Conservation (phyloP, 2,888 invertebrate species). For the Brenthis hecate region DNA sequence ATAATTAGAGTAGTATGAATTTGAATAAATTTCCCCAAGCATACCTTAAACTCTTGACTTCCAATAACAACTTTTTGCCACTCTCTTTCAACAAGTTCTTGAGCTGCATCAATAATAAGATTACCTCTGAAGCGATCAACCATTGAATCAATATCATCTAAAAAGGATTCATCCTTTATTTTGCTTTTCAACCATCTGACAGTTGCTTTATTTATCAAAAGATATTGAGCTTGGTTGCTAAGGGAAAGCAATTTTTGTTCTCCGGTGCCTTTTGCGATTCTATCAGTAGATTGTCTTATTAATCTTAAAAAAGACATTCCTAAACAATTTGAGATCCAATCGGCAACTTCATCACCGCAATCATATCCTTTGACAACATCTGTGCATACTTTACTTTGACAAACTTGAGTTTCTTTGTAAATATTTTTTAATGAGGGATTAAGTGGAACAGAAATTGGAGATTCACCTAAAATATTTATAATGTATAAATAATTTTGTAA, state of each 20-base stretch:
- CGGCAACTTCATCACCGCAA: constrained; percentile 90
- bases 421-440: constrained; percentile 51
- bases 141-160: constrained; percentile 82
- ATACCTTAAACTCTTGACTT: constrained; percentile 84
- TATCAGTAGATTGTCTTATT: constrained; percentile 81
- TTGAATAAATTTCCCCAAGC: not conserved
- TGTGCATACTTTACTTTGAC: constrained; percentile 93
- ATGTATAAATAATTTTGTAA: not conserved
- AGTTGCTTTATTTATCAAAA: constrained; percentile 90
- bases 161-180: constrained; percentile 78
- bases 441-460: constrained; percentile 79
- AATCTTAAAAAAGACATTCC: constrained; percentile 86
- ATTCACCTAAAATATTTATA: constrained; percentile 68
- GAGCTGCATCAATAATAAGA: constrained; percentile 88
- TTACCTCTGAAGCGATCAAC: constrained; percentile 95
- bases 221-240: constrained; percentile 92
- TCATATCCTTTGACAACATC: constrained; percentile 90
- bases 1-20: not conserved
- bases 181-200: constrained; percentile 86
- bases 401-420: constrained; percentile 70
- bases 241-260: constrained; percentile 78
- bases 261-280: constrained; percentile 60
- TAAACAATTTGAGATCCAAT: constrained; percentile 91
- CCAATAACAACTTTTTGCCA: constrained; percentile 87
- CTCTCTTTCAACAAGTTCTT: constrained; percentile 89